Base-by-base conservation (phyloP, 2,888 invertebrate species). In the Nebria brevicollis region DNA sequence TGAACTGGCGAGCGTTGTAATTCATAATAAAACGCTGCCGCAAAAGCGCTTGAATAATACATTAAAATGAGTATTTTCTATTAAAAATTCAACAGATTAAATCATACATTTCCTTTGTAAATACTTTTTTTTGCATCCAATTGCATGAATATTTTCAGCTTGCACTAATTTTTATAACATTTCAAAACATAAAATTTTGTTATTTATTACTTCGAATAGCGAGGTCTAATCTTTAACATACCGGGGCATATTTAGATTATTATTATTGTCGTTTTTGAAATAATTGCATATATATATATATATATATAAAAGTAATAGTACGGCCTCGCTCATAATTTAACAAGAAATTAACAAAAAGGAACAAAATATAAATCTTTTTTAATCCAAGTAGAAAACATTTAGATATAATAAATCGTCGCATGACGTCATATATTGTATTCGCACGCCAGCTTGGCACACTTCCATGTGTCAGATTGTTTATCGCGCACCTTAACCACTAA, bases 311-410 rank as follows among this genome's bases (percentile, higher is more conserved):
- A 11, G 34, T 34, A 34, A 34, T 34, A 34, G 1, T 34, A 73
- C 73, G 80, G 75, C 80, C 80, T 80, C 75, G 80, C 54, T 75
- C 64, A 54, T 75, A 80, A 75, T 80, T 80, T 75, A 80, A 68
- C 75, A 80, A 72, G 75, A 75, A 64, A 80, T 70, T 72, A 64
- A 80, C 70, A 80, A 75, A 75, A 80, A 80, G 70, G 75, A 54
- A 20, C 72, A 80, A 68, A 80, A 64, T 75, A 80, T 80, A 80
- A 80, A 80, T 80, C 80, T 80, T 80, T 20, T 75, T 75, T 80
- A 80, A 80, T 80, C 80, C 80, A 80, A 68, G 80, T 75, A 80
- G 80, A 75, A 79, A 80, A 80, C 75, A 43, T 42, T 75, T 42
- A 34, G 80, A 80, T 80, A 80, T 80, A 80, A 80, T 80, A 80